These are phyloP conservation scores for Pectinophora gossypiella DNA, from an alignment of 1,140 invertebrate species.

Conservation along the genomic window DNA sequence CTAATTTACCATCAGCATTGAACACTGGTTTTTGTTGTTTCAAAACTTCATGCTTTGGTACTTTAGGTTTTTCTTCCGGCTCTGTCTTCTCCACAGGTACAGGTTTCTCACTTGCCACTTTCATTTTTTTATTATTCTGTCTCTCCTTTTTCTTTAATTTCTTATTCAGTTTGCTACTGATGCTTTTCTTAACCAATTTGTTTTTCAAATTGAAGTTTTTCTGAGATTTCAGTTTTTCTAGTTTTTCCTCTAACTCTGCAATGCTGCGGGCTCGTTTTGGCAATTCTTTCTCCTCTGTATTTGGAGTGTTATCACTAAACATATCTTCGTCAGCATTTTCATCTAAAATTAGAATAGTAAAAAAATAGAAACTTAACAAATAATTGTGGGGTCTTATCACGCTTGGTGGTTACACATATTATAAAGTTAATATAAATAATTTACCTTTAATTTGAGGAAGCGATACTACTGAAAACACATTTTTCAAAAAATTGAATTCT, in stretches of 20 bases:
- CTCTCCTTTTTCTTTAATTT: constrained; percentile 60
- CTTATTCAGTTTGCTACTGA: constrained; percentile 60
- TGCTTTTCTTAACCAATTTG: constrained; percentile 62
- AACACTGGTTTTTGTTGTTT: constrained; percentile 81
- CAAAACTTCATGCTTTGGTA: constrained; percentile 24
- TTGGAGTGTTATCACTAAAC: constrained; percentile 25
- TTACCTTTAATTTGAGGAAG: constrained; percentile 50
- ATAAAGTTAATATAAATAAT: neutral
- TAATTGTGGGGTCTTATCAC: neutral
- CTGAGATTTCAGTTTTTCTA: constrained; percentile 59
- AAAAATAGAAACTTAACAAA: neutral
- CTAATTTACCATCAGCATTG: constrained; percentile 86
- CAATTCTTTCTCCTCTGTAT: constrained; percentile 28
- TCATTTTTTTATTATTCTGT: constrained; percentile 42
- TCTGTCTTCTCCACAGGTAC: constrained; percentile 15
- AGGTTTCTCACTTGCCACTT: constrained; percentile 17
- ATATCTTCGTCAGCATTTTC: constrained; percentile 52
- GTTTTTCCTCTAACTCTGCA: constrained; percentile 55
- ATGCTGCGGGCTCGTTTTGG: constrained; percentile 47
- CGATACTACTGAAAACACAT: constrained; percentile 45
- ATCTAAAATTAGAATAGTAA: constrained; percentile 28
- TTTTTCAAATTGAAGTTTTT: constrained; percentile 60
- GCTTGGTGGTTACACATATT: neutral
- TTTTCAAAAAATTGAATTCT: constrained; percentile 57
- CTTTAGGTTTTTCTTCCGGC: constrained; percentile 27